Percentiles rank a stretch among this genome's conserved stretches.
Conservation (phyloP, 2,888 invertebrate genomes). For the Caenorhabditis macrosperma region DNA sequence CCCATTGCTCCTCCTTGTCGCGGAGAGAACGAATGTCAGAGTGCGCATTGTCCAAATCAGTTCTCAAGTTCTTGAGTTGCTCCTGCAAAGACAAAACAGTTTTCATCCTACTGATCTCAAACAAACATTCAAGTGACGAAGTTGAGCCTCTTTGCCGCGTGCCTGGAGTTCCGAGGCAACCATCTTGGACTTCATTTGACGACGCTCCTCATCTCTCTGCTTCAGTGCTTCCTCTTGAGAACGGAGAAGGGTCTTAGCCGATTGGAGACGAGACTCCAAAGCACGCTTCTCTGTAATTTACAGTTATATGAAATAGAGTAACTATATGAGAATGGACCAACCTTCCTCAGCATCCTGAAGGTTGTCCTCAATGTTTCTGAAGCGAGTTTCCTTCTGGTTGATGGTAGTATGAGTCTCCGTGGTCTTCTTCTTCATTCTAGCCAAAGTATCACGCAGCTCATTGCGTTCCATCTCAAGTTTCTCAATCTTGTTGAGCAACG, state of each 20-base stretch:
- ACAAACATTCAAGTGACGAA: conserved; percentile 76
- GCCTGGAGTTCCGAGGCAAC: conserved; percentile 79
- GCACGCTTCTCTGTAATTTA: conserved; percentile 75
- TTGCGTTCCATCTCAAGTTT: conserved; percentile 78
- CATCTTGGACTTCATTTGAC: conserved; percentile 79
- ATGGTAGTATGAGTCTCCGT: conserved; percentile 77
- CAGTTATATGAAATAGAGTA: neutral
- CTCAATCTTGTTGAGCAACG: conserved; percentile 75
- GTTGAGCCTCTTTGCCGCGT: conserved; percentile 79
- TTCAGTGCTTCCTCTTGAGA: conserved; percentile 79
- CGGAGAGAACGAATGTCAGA: conserved; percentile 75
- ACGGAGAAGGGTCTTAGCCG: conserved; percentile 77
- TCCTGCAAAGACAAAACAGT: conserved; percentile 67
- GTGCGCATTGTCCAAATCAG: conserved; percentile 77
- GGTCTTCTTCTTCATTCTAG: conserved; percentile 78
- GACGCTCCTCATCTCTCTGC: conserved; percentile 78
- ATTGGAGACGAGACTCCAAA: conserved; percentile 74
- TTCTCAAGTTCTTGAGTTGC: conserved; percentile 78
- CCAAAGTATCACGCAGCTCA: conserved; percentile 77
- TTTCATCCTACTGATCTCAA: neutral
- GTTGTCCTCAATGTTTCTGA: conserved; percentile 78
- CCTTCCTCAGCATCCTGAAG: conserved; percentile 77
- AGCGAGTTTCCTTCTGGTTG: conserved; percentile 76
- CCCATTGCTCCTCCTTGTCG: conserved; percentile 77
- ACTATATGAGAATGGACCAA: conserved; percentile 20